A percentile compares a stretch with the other conserved stretches of the same genome.
phyloP scores from a whole-genome alignment of 1,140 invertebrate species.

The honey bee (Apis mellifera) region DNA sequence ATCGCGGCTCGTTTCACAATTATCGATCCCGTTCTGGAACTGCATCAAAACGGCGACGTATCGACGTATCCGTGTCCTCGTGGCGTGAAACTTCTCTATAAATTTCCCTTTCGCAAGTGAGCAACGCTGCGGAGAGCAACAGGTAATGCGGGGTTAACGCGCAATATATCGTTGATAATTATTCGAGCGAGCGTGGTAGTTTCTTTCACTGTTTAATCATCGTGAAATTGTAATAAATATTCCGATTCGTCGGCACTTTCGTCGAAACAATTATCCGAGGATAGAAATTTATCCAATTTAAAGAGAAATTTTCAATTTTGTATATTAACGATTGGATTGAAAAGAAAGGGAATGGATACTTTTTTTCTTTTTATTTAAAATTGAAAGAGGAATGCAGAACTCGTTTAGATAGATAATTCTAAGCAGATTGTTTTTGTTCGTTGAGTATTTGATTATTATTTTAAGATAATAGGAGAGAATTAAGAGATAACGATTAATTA shows the following conservation, averaged over 20 bases:
- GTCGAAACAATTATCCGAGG: background rate
- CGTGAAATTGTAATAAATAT: background rate
- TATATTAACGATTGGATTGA: background rate
- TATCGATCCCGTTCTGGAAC: background rate
- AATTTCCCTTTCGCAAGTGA: slow-evolving; percentile 11
- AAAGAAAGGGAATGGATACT: too few relatives aligned
- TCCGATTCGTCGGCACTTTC: background rate
- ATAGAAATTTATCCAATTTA: background rate
- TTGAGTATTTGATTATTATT: too few relatives aligned
- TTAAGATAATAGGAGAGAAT: too few relatives aligned
- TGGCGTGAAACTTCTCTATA: background rate
- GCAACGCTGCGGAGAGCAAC: background rate
- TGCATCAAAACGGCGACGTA: background rate
- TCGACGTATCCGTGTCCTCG: slow-evolving; percentile 1
- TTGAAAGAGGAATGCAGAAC: too few relatives aligned
- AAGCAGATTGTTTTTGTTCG: too few relatives aligned
- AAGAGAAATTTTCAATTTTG: background rate
- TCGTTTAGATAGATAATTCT: too few relatives aligned
- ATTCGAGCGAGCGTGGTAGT: background rate
- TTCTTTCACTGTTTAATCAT: background rate
- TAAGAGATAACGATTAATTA: too few relatives aligned
- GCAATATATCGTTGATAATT: background rate
- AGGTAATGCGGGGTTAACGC: background rate
- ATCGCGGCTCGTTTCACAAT: slow-evolving; percentile 26
- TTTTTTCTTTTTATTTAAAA: too few relatives aligned